Evolutionary conservation across 2,113 vertebrate genomes (phyloP), one percentile per base, ranked within the genome.

Genomic region (Lipophrys pholis): DNA sequence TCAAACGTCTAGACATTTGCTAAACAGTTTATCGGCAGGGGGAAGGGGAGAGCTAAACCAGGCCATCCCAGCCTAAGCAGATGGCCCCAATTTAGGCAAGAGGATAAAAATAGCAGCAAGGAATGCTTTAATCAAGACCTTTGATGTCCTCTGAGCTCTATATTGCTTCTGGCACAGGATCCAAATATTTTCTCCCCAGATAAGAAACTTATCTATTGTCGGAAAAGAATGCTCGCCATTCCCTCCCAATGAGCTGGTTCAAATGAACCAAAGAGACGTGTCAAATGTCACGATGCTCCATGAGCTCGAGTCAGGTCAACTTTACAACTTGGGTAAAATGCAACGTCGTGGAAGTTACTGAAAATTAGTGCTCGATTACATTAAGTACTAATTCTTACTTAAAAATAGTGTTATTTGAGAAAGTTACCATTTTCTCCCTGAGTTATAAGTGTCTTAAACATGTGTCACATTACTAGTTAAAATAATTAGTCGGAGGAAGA

Each of bases 41-140:
- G 15, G 16, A 46, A 39, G 36, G 48, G 59, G 38, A 40, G 14
- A 30, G 17, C 12, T 46, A 59, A 62, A 68, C 15, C 30, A 49
- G 53, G 36, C 40, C 50, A 69, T 48, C 54, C 8, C 43, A 56
- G 69, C 58, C n/a, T 4, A n/a, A 15, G 46, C 83, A 89, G 77
- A 90, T 85, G 87, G 83, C 54, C 73, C 70, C 77, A 84, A 76
- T 86, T 89, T 83, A 64, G 69, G 81, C 63, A 79, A 76, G 70
- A 69, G 78, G 83, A 85, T 84, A 91, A 76, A 90, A 90, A 91
- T 89, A 93, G 87, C 70, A 36, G 36, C 43, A 54, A 82, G 89
- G 93, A 94, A 93, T 90, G 92, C 86, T 89, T 93, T 92, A 91
- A 92, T 93, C 87, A 90, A 73, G 81, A 88, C 78, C 81, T 89